Base-by-base conservation (phyloP, 2,113 vertebrate species). In the Leptobrachium ailaonicum region DNA sequence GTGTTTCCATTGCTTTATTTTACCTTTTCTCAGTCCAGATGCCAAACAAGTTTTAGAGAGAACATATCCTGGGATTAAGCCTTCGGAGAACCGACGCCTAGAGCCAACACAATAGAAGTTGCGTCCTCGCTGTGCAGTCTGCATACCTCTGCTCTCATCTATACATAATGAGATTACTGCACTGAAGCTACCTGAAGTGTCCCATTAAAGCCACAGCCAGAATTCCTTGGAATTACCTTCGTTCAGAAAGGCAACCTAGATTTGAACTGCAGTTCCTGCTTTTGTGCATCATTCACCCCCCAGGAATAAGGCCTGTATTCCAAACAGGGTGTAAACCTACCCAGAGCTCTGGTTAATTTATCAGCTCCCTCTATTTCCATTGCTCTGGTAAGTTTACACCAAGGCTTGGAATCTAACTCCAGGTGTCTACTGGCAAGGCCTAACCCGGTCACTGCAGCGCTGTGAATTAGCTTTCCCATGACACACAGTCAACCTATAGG, bases 91-190 rank as follows among this genome's bases (percentile, higher is more conserved):
- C 5, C 40, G 68, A 67, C 71, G 63, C 63, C 71, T 67, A 60
- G 64, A 66, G 54, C 42, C 64, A 68, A 41, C 72, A 81, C 72
- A 75, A 75, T 75, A 62, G 43, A 11, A 62, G 41, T 68, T 75
- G 66, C 54, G 2, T 69, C 74, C 79, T 74, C 74, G 72, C 72
- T 81, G 79, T 81, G 79, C 71, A 81, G 79, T 69, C 72, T 75
- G 72, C 79, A 81, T 81, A 81, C 79, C 79, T 81, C 66, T 81
- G 71, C 79, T 74, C 66, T 81, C 79, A 75, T 68, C 71, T 81
- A 81, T 81, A 75, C 79, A 81, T 81, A 75, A 81, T 81, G 72
- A 73, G 79, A 81, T 81, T 81, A 81, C 71, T 45, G 66, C 72
- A 63, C 32, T 43, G 43, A 68, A 75, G 71, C 79, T 81, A 81